Conservation (phyloP, 2,113 vertebrate species). For the Elephantulus edwardii region DNA sequence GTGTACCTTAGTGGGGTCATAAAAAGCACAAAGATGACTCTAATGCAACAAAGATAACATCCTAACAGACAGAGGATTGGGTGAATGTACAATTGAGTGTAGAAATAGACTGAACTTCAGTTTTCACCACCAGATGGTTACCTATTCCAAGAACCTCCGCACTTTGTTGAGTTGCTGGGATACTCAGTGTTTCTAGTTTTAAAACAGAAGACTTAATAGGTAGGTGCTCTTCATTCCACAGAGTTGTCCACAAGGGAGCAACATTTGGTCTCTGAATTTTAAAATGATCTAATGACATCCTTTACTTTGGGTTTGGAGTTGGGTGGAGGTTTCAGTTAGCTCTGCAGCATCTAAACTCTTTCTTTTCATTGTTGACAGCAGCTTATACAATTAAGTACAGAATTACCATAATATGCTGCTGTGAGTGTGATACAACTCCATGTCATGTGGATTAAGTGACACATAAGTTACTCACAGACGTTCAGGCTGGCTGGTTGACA, state of each 20-base stretch:
- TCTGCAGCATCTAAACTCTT: background rate
- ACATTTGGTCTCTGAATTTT: slow-evolving; percentile 39
- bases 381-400: slow-evolving; percentile 14
- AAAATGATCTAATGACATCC: slow-evolving; percentile 39
- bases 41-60: background rate
- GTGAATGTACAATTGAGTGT: background rate
- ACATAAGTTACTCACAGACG: slow-evolving; percentile 41
- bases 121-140: background rate
- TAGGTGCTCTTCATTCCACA: background rate
- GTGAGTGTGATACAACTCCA: background rate
- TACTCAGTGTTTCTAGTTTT: background rate
- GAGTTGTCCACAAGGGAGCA: background rate
- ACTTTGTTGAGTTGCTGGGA: background rate
- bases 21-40: background rate
- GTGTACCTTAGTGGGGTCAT: too few species aligned
- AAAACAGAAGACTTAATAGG: background rate
- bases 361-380: slow-evolving; percentile 22
- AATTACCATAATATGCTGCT: background rate
- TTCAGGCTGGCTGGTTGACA: slow-evolving; percentile 38
- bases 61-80: background rate
- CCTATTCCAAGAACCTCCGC: background rate
- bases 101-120: slow-evolving; percentile 1
- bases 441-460: slow-evolving; percentile 45
- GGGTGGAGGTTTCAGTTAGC: slow-evolving; percentile 14
- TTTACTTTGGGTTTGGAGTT: background rate